Evolutionary conservation across 2,113 vertebrate species (phyloP).

Genomic region (Python bivittatus): DNA sequence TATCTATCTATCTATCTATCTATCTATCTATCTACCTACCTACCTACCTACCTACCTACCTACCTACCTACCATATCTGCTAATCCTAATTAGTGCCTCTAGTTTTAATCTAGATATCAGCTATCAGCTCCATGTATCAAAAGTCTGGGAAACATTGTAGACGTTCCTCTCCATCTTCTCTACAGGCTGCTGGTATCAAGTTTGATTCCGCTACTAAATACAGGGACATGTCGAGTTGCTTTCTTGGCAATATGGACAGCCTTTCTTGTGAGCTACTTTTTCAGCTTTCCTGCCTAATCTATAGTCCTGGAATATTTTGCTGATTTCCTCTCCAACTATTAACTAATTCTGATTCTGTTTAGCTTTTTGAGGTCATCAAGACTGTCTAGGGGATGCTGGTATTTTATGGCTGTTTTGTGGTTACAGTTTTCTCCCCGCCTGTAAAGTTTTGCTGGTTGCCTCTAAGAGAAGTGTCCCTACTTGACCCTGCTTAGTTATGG

Average conservation of each 20-base stretch:
- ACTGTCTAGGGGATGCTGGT: not conserved
- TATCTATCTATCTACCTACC: not conserved
- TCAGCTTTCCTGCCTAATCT: not conserved
- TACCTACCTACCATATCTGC: not conserved
- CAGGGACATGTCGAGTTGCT: not conserved
- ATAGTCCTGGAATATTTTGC: not conserved
- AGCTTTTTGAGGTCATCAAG: not conserved
- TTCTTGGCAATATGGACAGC: not conserved
- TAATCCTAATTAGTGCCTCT: not conserved
- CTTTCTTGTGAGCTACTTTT: not conserved
- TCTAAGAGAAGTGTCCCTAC: not conserved
- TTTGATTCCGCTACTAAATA: not conserved
- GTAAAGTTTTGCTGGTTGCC: not conserved
- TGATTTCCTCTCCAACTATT: not conserved
- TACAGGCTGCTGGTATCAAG: not conserved
- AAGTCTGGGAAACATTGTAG: not conserved
- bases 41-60: no score
- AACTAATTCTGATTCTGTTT: not conserved
- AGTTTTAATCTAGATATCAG: not conserved
- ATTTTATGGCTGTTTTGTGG: not conserved
- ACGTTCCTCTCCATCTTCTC: not conserved
- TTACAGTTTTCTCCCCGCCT: not conserved
- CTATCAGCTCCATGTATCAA: not conserved
- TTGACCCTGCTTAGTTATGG: constrained; percentile 15
- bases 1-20: no score